Base-by-base conservation (phyloP, 1,140 invertebrate species). In the Apis mellifera region DNA sequence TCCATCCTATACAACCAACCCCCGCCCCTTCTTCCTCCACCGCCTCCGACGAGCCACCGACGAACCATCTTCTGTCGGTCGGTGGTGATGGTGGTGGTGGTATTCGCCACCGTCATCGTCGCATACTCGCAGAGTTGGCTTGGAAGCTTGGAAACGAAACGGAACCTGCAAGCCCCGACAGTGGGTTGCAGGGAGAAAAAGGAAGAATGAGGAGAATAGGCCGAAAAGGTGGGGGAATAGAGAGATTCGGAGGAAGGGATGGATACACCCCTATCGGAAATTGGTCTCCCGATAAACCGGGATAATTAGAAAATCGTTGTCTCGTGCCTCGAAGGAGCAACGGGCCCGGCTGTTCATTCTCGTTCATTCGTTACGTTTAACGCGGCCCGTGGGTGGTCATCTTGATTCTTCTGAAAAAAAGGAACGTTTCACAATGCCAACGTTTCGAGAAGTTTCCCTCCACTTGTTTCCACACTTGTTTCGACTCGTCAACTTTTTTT, bases 301-400 rank as follows among this genome's bases (percentile, higher is more conserved):
- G n/a, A n/a, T 89, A 87, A 89, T 89, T 89, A 89, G 84, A 89
- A 88, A 84, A 79, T 60, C 66, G 78, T 86, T 83, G 87, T 89
- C 70, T 79, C 52, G 48, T 78, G 7, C 26, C n/a, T 80, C 55
- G 32, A 75, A 84, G 69, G 74, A 77, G 60, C 59, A n/a, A 42
- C 32, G 32, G 32, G 32, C 32, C 32, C 60, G 62, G 50, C 64
- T n/a, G 76, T 82, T 82, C 79, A 76, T 26, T 26, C 1, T 2
- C 1, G 21, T n/a, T 55, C 54, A 26, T 60, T 75, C 55, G n/a
- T n/a, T 57, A 50, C n/a, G 15, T 81, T 80, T 57, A 55, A 75
- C 79, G 54, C 72, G 72, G 72, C 21, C 60, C 32, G 15, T 19
- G 62, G 42, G 17, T 81, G 72, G 72, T n/a, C 62, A 59, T 81